phyloP scores from a whole-genome alignment of 23 tunicate genomes.

The Corella eumyota region DNA sequence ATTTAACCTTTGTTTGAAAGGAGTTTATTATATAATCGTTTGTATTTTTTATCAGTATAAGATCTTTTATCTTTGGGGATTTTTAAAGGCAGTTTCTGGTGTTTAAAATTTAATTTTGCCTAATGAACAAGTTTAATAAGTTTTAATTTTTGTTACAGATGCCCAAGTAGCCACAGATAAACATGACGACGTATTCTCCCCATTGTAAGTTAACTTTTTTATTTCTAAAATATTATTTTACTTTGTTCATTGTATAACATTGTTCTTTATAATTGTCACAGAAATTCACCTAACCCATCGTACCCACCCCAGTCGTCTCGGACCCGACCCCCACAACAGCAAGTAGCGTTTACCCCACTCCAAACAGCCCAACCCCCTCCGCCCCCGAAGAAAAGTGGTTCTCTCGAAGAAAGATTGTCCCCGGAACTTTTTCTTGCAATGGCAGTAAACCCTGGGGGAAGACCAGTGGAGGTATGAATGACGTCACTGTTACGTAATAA shows the following conservation, averaged over 20 bases:
- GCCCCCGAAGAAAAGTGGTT: background rate
- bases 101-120: no score
- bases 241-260: no score
- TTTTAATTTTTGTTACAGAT: slow-evolving; percentile 4
- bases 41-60: no score
- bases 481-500: no score
- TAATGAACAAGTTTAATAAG: no score
- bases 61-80: no score
- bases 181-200: slow-evolving; percentile 6
- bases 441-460: slow-evolving; percentile 68
- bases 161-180: background rate
- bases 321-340: slow-evolving; percentile 71
- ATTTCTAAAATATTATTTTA: background rate
- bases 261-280: no score
- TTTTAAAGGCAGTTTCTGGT: no score
- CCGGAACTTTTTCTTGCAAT: slow-evolving; percentile 63
- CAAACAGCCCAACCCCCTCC: background rate
- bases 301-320: slow-evolving; percentile 67
- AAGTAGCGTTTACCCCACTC: slow-evolving; percentile 20
- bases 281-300: no score
- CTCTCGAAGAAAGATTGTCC: slow-evolving; percentile 50
- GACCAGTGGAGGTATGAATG: slow-evolving; percentile 62
- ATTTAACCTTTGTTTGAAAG: no score
- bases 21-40: no score
- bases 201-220: slow-evolving; percentile 1